Conservation (phyloP, 2,888 invertebrate species). For the Chorisops tibialis region DNA sequence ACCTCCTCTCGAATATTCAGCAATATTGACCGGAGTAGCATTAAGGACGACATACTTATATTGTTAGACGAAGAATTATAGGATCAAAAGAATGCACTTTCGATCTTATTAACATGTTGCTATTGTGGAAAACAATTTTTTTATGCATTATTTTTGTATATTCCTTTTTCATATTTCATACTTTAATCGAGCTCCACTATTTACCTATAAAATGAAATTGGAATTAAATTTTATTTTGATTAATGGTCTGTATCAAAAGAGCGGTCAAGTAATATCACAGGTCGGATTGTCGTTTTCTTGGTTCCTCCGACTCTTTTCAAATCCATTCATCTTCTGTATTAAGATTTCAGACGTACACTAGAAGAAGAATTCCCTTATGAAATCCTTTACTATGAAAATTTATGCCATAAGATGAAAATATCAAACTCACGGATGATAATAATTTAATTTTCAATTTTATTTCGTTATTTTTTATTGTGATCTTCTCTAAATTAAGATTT, state of each 20-base stretch:
- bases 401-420: neutral
- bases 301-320: neutral
- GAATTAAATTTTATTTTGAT: constrained; percentile 3
- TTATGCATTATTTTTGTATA: neutral
- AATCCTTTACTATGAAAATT: neutral
- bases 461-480: constrained; percentile 4
- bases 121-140: neutral
- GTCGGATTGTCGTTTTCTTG: neutral
- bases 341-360: too few species aligned
- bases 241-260: constrained; percentile 3
- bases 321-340: neutral
- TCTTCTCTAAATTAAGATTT: constrained; percentile 23
- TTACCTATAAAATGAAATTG: constrained; percentile 8
- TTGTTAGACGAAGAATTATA: neutral
- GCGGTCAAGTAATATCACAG: neutral
- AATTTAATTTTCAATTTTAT: constrained; percentile 1
- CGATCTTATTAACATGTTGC: neutral
- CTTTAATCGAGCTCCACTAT: neutral
- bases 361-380: neutral
- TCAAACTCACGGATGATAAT: constrained; percentile 19
- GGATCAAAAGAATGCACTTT: neutral
- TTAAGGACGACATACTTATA: neutral
- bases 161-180: neutral
- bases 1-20: neutral
- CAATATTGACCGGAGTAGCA: neutral